These are phyloP conservation scores for Spinus pinus DNA, from an alignment of 2,797 vertebrate species.

Conservation along the genomic window DNA sequence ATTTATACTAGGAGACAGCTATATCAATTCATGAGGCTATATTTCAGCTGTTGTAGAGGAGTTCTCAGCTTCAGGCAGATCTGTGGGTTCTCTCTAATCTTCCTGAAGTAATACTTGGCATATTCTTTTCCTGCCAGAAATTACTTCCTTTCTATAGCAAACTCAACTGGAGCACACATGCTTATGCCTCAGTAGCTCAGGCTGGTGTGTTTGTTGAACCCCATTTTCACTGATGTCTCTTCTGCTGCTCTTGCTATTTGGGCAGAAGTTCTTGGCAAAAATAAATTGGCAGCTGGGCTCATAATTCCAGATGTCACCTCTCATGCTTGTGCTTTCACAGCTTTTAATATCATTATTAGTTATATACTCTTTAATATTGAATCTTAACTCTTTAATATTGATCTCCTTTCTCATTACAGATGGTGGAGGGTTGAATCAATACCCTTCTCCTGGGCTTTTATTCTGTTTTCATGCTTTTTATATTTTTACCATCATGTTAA, in stretches of 20 bases:
- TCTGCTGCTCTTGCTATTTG: neutral
- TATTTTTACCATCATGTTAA: neutral
- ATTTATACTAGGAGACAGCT: neutral
- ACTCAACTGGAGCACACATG: neutral
- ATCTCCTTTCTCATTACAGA: neutral
- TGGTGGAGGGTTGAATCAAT: neutral
- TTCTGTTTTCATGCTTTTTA: neutral
- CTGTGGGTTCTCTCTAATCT: neutral
- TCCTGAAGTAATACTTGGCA: neutral
- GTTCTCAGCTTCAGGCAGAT: neutral
- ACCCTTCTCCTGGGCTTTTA: neutral
- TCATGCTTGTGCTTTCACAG: neutral
- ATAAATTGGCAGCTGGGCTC: neutral
- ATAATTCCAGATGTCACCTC: neutral
- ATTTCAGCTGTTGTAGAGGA: neutral
- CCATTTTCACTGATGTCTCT: neutral
- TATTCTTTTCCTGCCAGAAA: neutral
- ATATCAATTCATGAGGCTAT: neutral
- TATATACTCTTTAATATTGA: neutral
- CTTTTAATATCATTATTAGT: neutral
- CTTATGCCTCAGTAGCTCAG: neutral
- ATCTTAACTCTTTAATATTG: neutral
- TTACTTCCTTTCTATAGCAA: neutral
- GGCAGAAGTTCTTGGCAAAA: neutral
- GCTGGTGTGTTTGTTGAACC: neutral